phyloP scores from a whole-genome alignment of 2,888 invertebrate genomes.

The Dione juno region DNA sequence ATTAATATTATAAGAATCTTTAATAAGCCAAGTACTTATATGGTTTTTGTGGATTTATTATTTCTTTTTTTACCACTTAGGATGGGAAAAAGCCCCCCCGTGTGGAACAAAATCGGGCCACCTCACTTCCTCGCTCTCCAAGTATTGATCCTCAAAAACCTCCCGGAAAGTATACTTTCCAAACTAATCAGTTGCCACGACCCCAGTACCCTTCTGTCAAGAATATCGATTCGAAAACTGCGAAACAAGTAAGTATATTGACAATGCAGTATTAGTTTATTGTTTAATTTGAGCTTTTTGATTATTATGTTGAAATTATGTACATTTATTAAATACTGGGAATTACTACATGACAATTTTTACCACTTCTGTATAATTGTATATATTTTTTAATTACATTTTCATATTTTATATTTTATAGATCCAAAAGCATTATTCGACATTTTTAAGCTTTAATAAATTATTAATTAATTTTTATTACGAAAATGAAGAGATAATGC shows the following conservation, averaged over 20 bases:
- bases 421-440: neutral
- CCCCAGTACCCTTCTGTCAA: conserved; percentile 87
- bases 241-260: conserved; percentile 82
- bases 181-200: conserved; percentile 88
- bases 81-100: conserved; percentile 49
- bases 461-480: neutral
- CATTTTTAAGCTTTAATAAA: neutral
- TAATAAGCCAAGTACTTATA: too few relatives aligned
- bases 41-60: neutral
- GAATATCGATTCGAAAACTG: conserved; percentile 86
- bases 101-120: conserved; percentile 46
- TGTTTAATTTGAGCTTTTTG: conserved; percentile 7
- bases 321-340: neutral
- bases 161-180: conserved; percentile 79
- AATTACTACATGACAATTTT: too few relatives aligned
- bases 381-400: neutral
- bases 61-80: conserved; percentile 33
- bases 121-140: conserved; percentile 57
- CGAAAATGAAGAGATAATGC: neutral
- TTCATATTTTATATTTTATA: too few relatives aligned
- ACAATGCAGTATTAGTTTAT: neutral
- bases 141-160: conserved; percentile 67
- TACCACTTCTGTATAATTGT: too few relatives aligned
- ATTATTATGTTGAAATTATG: neutral
- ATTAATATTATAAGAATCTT: neutral